A percentile compares a stretch with the other conserved stretches of the same genome.
Conservation (phyloP, 1,140 invertebrate species). For the Tetragonula clypearis region DNA sequence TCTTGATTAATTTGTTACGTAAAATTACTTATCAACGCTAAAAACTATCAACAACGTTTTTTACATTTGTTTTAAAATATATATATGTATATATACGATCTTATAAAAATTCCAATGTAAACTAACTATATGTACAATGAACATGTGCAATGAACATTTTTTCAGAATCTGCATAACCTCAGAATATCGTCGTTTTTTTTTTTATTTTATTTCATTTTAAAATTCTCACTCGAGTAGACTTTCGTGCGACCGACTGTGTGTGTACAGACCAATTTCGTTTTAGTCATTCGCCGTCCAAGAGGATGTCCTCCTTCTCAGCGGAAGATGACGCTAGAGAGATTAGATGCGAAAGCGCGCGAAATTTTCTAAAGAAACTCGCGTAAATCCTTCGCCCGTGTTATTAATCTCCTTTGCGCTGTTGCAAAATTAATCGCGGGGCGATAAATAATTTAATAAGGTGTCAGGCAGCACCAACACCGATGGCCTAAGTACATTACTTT, state of each 20-base stretch:
- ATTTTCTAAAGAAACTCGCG: not conserved
- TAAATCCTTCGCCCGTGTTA: not conserved
- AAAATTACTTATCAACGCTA: no score
- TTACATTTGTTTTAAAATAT: no score
- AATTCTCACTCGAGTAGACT: no score
- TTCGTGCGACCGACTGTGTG: no score
- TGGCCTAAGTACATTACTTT: constrained; percentile 30
- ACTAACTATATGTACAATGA: no score
- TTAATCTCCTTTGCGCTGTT: not conserved
- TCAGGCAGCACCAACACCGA: not conserved
- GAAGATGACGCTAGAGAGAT: not conserved
- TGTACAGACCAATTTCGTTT: not conserved
- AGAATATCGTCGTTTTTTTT: no score
- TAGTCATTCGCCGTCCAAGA: not conserved
- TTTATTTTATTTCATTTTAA: no score
- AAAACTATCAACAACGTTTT: no score
- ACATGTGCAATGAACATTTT: no score
- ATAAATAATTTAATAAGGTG: constrained; percentile 20
- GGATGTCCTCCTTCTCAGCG: not conserved
- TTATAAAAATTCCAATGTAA: no score
- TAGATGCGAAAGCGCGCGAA: not conserved
- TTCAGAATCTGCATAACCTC: no score
- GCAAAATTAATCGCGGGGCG: constrained; percentile 1
- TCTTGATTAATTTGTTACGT: no score
- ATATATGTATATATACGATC: not conserved